These are phyloP conservation scores for Phymanthus crucifer DNA, from an alignment of 92 coral and sea anemone species.

Conservation along the genomic window DNA sequence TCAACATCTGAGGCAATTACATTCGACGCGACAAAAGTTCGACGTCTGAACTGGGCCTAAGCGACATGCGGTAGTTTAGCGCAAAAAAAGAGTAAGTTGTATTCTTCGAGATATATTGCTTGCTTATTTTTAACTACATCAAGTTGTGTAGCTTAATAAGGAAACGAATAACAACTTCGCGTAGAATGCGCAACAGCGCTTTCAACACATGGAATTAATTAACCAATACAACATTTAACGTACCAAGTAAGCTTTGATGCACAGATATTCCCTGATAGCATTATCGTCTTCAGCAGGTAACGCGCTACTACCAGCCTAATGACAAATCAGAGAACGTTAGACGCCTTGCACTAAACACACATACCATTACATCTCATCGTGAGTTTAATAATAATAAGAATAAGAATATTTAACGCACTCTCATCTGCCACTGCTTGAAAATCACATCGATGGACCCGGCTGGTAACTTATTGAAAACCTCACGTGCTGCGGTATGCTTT, in stretches of 20 bases:
- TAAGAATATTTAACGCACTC: conserved; percentile 59
- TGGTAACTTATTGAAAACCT: conserved; percentile 91
- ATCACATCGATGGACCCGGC: conserved; percentile 87
- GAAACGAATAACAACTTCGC: too few species aligned
- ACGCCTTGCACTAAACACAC: background rate
- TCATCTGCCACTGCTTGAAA: conserved; percentile 88
- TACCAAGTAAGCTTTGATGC: conserved; percentile 89
- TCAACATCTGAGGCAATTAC: too few species aligned
- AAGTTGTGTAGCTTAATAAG: too few species aligned
- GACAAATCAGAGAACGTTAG: background rate
- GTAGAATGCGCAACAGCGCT: too few species aligned
- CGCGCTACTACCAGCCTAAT: conserved; percentile 86
- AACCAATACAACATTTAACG: background rate
- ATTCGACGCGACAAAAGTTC: too few species aligned
- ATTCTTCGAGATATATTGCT: too few species aligned
- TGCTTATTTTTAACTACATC: too few species aligned
- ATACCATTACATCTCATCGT: background rate
- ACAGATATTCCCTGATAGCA: conserved; percentile 88
- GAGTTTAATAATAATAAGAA: too few species aligned
- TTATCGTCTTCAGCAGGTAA: conserved; percentile 87
- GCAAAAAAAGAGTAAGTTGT: too few species aligned
- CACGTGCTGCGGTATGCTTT: conserved; percentile 97
- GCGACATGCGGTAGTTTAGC: too few species aligned
- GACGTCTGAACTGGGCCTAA: too few species aligned
- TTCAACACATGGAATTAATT: background rate